Conservation (phyloP, 2,888 invertebrate genomes). For the Leptinotarsa tumamoca region DNA sequence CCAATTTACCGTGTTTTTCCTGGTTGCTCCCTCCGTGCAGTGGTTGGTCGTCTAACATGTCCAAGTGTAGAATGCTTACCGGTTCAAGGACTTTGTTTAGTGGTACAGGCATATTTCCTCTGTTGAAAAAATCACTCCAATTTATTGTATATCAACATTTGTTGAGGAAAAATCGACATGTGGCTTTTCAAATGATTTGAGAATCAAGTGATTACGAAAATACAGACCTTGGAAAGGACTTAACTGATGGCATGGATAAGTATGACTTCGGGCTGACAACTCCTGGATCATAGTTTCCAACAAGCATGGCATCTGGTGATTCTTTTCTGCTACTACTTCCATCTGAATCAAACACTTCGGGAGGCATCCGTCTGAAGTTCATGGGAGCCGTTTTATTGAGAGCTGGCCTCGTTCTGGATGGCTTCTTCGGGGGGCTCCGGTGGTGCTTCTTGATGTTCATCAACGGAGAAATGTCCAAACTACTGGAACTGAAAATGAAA, state of each 20-base stretch:
- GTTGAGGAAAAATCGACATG: background rate
- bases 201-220: background rate
- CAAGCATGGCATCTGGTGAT: constrained; percentile 57
- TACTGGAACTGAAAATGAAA: constrained; percentile 53
- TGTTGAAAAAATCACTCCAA: constrained; percentile 53
- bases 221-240: constrained; percentile 80
- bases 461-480: constrained; percentile 63
- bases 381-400: constrained; percentile 62
- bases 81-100: constrained; percentile 83
- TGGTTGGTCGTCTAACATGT: constrained; percentile 66
- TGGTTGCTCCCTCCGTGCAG: constrained; percentile 39
- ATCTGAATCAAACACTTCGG: constrained; percentile 59
- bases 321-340: constrained; percentile 58
- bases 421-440: constrained; percentile 56
- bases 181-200: background rate
- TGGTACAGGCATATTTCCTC: constrained; percentile 81
- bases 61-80: constrained; percentile 79
- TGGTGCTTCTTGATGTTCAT: constrained; percentile 60
- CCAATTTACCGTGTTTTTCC: constrained; percentile 46
- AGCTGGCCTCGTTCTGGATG: constrained; percentile 60
- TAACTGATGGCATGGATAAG: constrained; percentile 87
- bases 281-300: constrained; percentile 59
- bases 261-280: constrained; percentile 77
- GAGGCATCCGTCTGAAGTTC: constrained; percentile 51
- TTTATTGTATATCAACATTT: background rate